Base-by-base conservation (phyloP, 2,113 vertebrate species). In the Vicugna pacos region DNA sequence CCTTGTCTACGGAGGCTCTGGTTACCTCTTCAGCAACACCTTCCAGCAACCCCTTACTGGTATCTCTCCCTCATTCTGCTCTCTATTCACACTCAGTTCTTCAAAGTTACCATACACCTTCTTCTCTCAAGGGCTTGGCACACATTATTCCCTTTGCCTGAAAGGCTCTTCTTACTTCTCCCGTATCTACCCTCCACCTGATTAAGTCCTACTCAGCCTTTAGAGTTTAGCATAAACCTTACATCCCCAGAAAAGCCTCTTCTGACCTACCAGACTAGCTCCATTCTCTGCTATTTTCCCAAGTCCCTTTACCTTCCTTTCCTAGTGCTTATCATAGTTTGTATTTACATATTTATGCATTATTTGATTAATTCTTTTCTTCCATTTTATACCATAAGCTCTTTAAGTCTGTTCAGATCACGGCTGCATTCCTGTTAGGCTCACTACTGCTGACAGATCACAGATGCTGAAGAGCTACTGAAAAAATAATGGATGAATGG, bases 191-290 rank as follows among this genome's bases (percentile, higher is more conserved):
- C 14, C 20, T 82, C 38, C 15, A 73, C 35, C 56, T 64, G 4
- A 69, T 46, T 73, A 89, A 85, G 72, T 77, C 54, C 30, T 79
- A 73, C 22, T 77, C 16, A 42, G 32, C 15, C 64, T 96, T 90
- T 32, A 48, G 58, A 87, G 20, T 42, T 85, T 82, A 72, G 0
- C 24, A 56, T 56, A 75, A 81, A 67, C 0, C 5, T 89, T 32
- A 60, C 14, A 93, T 69, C 38, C 2, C n/a, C 56, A 38, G 28
- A 75, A 76, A 85, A 82, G 1, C 5, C 28, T 86, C 48, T 56
- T 54, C 35, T 88, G n/a, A 52, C 26, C 20, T 87, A 7, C 13
- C 62, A 56, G 17, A 42, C 60, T 91, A 46, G 7, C 52, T 75
- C 1, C 60, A 32, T 35, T 58, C 26, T 64, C 26, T 48, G 13